Conservation (phyloP, 2,797 vertebrate species). For the Sebastes taczanowskii region DNA sequence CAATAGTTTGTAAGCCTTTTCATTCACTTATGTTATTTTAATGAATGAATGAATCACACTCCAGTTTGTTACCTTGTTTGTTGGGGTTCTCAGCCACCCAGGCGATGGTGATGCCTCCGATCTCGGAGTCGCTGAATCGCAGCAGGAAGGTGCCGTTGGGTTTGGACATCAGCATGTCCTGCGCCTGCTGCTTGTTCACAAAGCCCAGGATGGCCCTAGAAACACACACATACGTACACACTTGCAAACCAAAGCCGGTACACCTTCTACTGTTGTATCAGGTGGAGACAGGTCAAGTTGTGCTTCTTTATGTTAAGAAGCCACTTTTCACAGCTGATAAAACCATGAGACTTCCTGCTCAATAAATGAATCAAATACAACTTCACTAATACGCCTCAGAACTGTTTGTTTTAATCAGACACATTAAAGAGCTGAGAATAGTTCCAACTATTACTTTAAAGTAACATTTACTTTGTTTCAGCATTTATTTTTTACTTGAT, state of each 20-base stretch:
- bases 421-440: too few species aligned
- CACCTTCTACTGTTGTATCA: background rate
- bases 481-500: too few species aligned
- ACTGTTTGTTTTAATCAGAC: too few species aligned
- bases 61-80: slow-evolving; percentile 75
- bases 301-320: background rate
- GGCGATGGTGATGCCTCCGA: slow-evolving; percentile 96
- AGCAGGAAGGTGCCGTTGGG: slow-evolving; percentile 95
- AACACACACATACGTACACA: background rate
- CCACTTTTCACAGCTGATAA: background rate
- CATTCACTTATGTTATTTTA: background rate
- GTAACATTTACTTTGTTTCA: too few species aligned
- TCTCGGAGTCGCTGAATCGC: slow-evolving; percentile 96
- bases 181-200: slow-evolving; percentile 96
- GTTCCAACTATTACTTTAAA: too few species aligned
- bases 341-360: background rate
- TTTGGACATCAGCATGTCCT: slow-evolving; percentile 95
- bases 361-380: too few species aligned
- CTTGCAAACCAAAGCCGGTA: background rate
- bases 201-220: slow-evolving; percentile 94
- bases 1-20: background rate
- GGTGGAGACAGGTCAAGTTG: rapidly evolving
- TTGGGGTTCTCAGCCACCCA: slow-evolving; percentile 91
- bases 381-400: background rate
- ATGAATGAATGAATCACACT: background rate